Conservation (phyloP, 1,140 invertebrate genomes). For the Lepidurus apus region DNA sequence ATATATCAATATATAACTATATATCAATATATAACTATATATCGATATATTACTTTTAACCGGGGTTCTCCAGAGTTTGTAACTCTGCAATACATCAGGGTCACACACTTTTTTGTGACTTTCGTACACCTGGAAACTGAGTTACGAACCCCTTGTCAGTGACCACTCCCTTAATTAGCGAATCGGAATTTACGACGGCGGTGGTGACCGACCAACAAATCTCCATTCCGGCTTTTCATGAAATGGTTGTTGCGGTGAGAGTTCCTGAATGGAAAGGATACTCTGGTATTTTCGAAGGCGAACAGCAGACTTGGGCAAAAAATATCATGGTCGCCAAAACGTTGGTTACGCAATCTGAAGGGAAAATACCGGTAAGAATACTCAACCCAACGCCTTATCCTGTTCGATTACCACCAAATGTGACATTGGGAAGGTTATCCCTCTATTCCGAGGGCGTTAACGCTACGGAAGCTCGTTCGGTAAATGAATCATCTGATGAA, state of each 20-base stretch:
- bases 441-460: background rate
- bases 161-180: background rate
- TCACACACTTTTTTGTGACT: no score
- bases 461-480: background rate
- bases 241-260: background rate
- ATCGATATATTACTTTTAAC: no score
- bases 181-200: background rate
- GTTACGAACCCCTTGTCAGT: no score
- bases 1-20: no score
- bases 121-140: no score
- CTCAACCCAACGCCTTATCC: background rate
- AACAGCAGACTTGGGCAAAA: background rate
- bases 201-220: slow-evolving; percentile 4
- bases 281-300: background rate
- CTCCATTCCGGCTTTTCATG: background rate
- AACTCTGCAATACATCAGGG: no score
- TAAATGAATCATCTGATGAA: background rate
- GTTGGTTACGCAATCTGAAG: background rate
- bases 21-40: no score
- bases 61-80: no score
- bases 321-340: background rate
- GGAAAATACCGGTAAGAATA: background rate
- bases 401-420: background rate
- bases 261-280: slow-evolving; percentile 5
- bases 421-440: slow-evolving; percentile 5